Conservation (phyloP, 1,140 invertebrate species). For the Drosophila paulistorum region DNA sequence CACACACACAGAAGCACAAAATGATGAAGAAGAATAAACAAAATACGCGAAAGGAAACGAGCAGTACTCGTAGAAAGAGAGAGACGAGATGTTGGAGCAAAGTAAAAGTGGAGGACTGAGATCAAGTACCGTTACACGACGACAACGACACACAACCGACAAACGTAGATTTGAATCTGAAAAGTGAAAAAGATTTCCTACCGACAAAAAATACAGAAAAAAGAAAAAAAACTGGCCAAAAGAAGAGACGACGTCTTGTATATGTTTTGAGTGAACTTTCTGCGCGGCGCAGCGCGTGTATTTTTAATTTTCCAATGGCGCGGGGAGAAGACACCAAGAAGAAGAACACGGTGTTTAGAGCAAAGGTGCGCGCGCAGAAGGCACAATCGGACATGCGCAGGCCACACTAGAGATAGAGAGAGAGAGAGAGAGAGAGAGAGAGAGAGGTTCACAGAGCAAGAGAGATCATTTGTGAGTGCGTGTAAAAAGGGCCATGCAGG, state of each 20-base stretch:
- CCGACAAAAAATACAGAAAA: slow-evolving; percentile 4
- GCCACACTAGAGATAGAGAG: slow-evolving; percentile 14
- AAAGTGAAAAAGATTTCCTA: slow-evolving; percentile 66
- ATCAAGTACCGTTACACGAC: slow-evolving; percentile 67
- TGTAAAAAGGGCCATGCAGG: slow-evolving; percentile 35
- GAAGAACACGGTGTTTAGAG: slow-evolving; percentile 36
- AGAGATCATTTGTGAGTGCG: neutral
- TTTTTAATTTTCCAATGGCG: slow-evolving; percentile 73
- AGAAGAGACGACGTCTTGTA: slow-evolving; percentile 31
- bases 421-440: slow-evolving; percentile 13
- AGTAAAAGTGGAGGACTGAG: slow-evolving; percentile 8
- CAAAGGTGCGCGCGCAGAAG: slow-evolving; percentile 70
- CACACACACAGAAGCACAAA: slow-evolving; percentile 35
- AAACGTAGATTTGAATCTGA: slow-evolving; percentile 81
- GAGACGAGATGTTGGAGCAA: too few species aligned
- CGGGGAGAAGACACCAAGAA: slow-evolving; percentile 18
- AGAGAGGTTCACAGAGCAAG: neutral
- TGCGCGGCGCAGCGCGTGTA: slow-evolving; percentile 57
- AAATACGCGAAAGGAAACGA: slow-evolving; percentile 60
- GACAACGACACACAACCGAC: slow-evolving; percentile 73
- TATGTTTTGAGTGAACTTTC: slow-evolving; percentile 45
- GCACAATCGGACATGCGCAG: slow-evolving; percentile 34
- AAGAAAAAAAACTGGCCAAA: slow-evolving; percentile 26
- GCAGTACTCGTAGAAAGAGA: slow-evolving; percentile 4
- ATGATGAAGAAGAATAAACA: slow-evolving; percentile 55